Evolutionary conservation across 2,888 invertebrate species (phyloP).

Genomic region (Diaphora mendica): DNA sequence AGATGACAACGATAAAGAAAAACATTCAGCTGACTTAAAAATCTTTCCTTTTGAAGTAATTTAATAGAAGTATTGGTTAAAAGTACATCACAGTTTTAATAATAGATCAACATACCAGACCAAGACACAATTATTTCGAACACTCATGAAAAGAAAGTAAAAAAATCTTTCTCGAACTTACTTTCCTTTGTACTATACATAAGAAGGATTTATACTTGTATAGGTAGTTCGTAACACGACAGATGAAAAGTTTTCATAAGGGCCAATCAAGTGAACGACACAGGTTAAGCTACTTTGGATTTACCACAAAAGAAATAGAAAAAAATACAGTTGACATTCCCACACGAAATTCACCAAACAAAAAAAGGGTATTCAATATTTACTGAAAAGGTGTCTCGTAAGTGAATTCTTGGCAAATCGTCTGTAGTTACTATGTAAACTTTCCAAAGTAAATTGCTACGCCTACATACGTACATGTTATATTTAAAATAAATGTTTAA

Average conservation of each 20-base stretch:
- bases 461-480: not conserved
- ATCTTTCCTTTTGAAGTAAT: too few species aligned
- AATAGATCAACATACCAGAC: not conserved
- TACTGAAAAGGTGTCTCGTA: conserved; percentile 3
- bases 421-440: conserved; percentile 7
- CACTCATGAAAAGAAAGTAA: not conserved
- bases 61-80: too few species aligned
- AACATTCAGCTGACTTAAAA: too few species aligned
- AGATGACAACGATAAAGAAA: not conserved
- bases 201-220: not conserved
- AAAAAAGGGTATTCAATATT: conserved; percentile 13
- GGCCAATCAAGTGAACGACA: conserved; percentile 8
- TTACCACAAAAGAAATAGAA: conserved; percentile 3
- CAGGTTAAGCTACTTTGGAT: conserved; percentile 6
- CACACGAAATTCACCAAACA: not conserved
- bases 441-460: conserved; percentile 1
- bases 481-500: conserved; percentile 4
- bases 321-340: conserved; percentile 12
- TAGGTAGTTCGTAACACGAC: not conserved
- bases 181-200: not conserved
- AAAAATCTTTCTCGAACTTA: not conserved
- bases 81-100: not conserved
- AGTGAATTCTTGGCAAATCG: conserved; percentile 8
- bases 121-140: not conserved
- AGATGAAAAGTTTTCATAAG: not conserved